Percentiles rank a stretch among this genome's conserved stretches.
Conservation (phyloP, 2,113 vertebrate genomes). For the Uropsilus gracilis region DNA sequence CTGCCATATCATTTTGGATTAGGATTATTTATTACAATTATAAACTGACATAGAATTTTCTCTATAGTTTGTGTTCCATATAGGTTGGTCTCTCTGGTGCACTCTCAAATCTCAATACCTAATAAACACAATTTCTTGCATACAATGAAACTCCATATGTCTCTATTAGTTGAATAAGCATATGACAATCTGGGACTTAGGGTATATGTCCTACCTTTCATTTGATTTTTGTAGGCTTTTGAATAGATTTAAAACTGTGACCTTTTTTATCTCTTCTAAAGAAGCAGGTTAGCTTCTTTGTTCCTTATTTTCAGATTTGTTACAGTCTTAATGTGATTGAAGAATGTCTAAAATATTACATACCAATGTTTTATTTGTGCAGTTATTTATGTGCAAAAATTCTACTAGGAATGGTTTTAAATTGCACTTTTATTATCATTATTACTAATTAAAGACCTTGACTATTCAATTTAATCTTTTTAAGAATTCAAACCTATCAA, state of each 20-base stretch:
- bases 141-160: not conserved
- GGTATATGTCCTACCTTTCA: not conserved
- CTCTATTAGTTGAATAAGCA: not conserved
- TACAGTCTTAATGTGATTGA: not conserved
- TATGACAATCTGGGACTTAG: not conserved
- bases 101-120: not conserved
- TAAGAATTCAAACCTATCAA: slow-evolving; percentile 6
- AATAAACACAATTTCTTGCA: not conserved
- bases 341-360: not conserved
- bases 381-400: not conserved
- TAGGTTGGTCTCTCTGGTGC: not conserved
- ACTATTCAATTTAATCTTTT: not conserved
- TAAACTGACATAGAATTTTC: not conserved
- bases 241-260: not conserved
- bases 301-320: not conserved
- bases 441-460: slow-evolving; percentile 7
- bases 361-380: not conserved
- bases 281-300: not conserved
- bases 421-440: slow-evolving; percentile 3
- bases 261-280: not conserved
- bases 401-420: not conserved
- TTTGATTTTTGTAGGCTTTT: slow-evolving; percentile 6
- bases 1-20: not conserved
- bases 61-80: not conserved
- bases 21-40: not conserved